Base-by-base conservation (phyloP, 2,888 invertebrate genomes). In the Phyllotreta striolata region DNA sequence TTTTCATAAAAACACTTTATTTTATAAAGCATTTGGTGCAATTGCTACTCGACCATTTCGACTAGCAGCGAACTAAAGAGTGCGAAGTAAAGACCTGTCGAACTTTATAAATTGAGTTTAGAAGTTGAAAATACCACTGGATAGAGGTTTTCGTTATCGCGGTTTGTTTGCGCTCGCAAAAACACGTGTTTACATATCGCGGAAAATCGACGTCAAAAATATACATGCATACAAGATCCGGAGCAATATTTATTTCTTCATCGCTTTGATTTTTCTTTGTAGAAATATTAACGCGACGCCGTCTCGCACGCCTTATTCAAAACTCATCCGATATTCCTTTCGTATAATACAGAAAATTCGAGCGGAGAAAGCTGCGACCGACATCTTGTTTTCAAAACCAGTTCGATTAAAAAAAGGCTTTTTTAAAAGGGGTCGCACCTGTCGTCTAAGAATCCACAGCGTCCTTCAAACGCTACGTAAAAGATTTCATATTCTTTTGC, bases 381-480 rank as follows among this genome's bases (percentile, higher is more conserved):
- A 24, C 24, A 24, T 24, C 24, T 24, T 24, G 24, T 24, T 59
- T 66, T 66, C n/a, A 43, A 63, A 70, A 70, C 70, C 69, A 68
- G 69, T 69, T 68, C 66, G 60, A 62, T 60, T 62, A 62, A 61
- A 56, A 66, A 68, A 64, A 66, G 68, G 24, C 24, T 24, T 49
- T 49, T 35, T 49, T 62, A 67, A 74, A 74, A 73, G 73, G 70
- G 74, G 73, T 69, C 74, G 75, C 77, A 77, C 77, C 77, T 77
- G 77, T 74, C 73, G 73, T 70, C 71, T 69, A 72, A 73, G 76
- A 76, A 77, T 77, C 57, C 56, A 55, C 59, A 54, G n/a, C 49
- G 63, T 65, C 61, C 63, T 62, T 62, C 49, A 56, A 54, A 59
- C 49, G 58, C 65, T 40, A 49, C 49, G 55, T 44, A 57, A 55